Base-by-base conservation (phyloP, 2,888 invertebrate species). In the Melanophora roralis region DNA sequence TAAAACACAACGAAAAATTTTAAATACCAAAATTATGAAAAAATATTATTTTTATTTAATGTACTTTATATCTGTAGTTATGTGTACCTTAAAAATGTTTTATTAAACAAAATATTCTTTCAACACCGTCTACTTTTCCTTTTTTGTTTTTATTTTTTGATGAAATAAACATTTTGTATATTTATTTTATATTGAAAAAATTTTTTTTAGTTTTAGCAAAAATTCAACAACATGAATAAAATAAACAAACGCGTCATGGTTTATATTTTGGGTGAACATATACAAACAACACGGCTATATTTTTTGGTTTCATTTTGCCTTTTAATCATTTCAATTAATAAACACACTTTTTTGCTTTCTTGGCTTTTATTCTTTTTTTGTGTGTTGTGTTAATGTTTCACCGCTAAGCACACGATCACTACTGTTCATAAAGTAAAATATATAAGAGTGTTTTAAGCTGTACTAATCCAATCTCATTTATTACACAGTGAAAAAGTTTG, bases 401-500 rank as follows among this genome's bases (percentile, higher is more conserved):
- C 74, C 78, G 78, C 78, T 82, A 81, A 79, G 75, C 74, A 74
- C 78, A 64, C 82, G 77, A 76, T 82, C 68, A 68, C 76, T 68
- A 83, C 83, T 82, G 81, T 67, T 69, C 77, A 68, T 51, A 47
- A 60, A 72, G 49, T 62, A 72, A 80, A 80, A 72, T 77, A 75
- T 69, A 68, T 67, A 76, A 76, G 76, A 72, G 76, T 74, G 73
- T 76, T 81, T 81, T 64, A 81, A 79, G 79, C 77, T 67, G 16
- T 55, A 62, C 80, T 81, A 82, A 81, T 82, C 79, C 81, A 49
- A 78, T 79, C 78, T 82, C 82, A 78, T 82, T 81, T 78, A 69
- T 23, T 71, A 73, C 80, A 80, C 76, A 40, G 80, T 27, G 12
- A 69, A 72, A 80, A 80, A 75, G n/a, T 53, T 34, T 14, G 12